These are phyloP conservation scores for Upupa epops DNA, from an alignment of 2,113 vertebrate genomes.

Conservation along the genomic window DNA sequence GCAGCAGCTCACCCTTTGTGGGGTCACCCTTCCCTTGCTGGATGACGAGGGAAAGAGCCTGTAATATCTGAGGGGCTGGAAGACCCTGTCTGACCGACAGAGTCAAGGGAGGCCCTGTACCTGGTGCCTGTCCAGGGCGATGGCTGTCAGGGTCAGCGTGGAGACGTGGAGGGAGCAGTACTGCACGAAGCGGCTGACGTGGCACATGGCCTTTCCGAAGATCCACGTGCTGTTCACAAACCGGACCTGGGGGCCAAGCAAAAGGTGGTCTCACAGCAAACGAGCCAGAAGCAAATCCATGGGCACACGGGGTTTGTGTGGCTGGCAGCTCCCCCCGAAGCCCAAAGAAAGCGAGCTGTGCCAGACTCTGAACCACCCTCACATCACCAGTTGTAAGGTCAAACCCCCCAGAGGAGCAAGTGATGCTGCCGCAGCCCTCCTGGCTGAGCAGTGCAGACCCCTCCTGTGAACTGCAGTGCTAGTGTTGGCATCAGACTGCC, in stretches of 20 bases:
- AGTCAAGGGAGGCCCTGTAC: not conserved
- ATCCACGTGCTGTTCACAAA: slow-evolving; percentile 71
- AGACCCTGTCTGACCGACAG: not conserved
- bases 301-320: not conserved
- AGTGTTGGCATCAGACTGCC: not conserved
- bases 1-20: not conserved
- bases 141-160: slow-evolving; percentile 59
- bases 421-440: not conserved
- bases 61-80: not conserved
- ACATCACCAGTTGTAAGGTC: not conserved
- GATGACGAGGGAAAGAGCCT: not conserved
- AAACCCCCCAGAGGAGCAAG: not conserved
- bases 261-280: not conserved
- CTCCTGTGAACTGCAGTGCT: not conserved
- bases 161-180: slow-evolving; percentile 74
- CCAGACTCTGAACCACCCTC: not conserved
- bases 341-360: not conserved
- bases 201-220: slow-evolving; percentile 71
- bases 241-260: slow-evolving; percentile 28
- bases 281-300: rapidly evolving
- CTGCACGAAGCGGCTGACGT: slow-evolving; percentile 69
- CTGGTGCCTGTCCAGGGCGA: slow-evolving; percentile 70
- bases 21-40: not conserved
- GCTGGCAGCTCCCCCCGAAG: not conserved
- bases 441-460: not conserved